Base-by-base conservation (phyloP, 1,140 invertebrate species). In the Tenebrio molitor region DNA sequence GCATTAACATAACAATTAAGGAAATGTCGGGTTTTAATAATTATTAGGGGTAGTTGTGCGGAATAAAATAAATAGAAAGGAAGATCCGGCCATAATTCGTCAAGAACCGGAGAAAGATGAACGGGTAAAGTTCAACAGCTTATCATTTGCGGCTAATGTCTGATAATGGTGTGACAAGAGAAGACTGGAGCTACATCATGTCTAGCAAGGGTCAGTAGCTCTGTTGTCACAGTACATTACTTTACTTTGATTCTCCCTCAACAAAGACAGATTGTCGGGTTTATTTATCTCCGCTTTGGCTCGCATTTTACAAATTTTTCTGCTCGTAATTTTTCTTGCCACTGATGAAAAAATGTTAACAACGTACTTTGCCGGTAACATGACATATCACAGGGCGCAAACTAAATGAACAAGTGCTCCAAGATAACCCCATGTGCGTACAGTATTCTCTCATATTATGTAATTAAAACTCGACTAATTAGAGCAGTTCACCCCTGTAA, bases 91-190 rank as follows among this genome's bases (percentile, higher is more conserved):
- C 50, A 58, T 58, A 58, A 58, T 58, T 58, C 50, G 50, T 58
- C 50, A 58, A 58, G 42, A 46, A 46, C 42, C 14, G 42, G 42
- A 46, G 42, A 46, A 46, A 46, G 50, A 58, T 58, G 50, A 58
- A 58, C 50, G 50, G 19, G 10, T 58, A 58, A 58, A 58, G 50
- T 58, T 58, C 50, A 58, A 58, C 23, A 58, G 50, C 50, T 58
- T 58, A 58, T 58, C 50, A 58, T 58, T 58, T 58, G 50, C 23
- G 50, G 50, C 50, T 58, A 58, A 58, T 58, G 50, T 58, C 50
- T 58, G 50, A 58, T 58, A 58, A 58, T 58, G 50, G 50, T 58
- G 50, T 58, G 50, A 58, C 50, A 58, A 58, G 50, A 58, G 50
- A 12, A 25, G 23, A 58, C 50, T 58, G 50, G 50, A 58, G 50